phyloP scores from a whole-genome alignment of 1,140 invertebrate species.

The Gryllus bimaculatus region DNA sequence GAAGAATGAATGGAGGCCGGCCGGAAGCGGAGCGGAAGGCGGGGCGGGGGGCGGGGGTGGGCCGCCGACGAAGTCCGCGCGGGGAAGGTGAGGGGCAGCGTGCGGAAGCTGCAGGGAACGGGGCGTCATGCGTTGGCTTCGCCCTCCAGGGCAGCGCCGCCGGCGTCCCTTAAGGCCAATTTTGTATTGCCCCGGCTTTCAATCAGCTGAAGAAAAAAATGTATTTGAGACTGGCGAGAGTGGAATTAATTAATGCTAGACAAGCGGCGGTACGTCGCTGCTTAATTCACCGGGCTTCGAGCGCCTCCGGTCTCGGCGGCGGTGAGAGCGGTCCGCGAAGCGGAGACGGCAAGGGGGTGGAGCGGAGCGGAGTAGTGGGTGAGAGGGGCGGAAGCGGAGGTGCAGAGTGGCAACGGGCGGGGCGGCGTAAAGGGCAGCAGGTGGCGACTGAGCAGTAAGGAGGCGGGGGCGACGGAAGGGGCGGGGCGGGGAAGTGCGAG shows the following conservation, averaged over 20 bases:
- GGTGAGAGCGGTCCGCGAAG: not conserved
- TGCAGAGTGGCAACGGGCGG: not conserved
- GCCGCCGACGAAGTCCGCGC: too few relatives aligned
- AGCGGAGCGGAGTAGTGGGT: not conserved
- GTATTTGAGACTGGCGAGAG: not conserved
- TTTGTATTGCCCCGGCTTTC: not conserved
- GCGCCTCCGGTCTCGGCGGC: not conserved
- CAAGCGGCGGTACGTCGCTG: not conserved
- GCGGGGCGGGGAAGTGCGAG: too few relatives aligned
- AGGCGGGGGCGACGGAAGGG: too few relatives aligned
- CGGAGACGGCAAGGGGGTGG: too few relatives aligned
- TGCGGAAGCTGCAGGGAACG: not conserved
- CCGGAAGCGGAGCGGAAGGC: too few relatives aligned
- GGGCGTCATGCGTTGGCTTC: not conserved
- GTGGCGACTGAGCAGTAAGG: too few relatives aligned
- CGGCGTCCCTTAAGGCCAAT: not conserved
- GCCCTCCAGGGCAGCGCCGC: not conserved
- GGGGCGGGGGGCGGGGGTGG: too few relatives aligned
- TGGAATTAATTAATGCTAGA: not conserved
- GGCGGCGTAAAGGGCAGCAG: not conserved
- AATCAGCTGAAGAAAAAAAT: not conserved
- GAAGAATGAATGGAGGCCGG: too few relatives aligned
- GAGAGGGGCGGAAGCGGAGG: not conserved
- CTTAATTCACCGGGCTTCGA: not conserved
- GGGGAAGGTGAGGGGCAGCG: not conserved